phyloP scores from a whole-genome alignment of 2,888 invertebrate genomes.

The Tridacna crocea region DNA sequence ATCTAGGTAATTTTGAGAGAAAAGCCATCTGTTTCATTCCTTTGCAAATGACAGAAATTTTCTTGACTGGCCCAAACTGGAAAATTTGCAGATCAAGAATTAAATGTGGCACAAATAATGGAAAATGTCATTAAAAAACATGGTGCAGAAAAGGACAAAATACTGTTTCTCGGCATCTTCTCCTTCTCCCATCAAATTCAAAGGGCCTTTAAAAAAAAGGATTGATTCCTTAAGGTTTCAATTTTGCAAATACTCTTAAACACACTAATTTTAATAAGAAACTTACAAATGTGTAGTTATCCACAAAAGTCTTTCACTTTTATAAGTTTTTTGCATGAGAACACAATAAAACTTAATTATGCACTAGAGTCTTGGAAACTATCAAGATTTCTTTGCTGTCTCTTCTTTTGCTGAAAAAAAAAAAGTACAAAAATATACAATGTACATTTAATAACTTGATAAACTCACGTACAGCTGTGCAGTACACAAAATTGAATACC shows the following conservation, averaged over 20 bases:
- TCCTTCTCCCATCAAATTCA: not conserved
- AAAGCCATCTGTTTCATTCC: not conserved
- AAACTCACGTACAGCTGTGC: too few species aligned
- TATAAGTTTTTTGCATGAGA: not conserved
- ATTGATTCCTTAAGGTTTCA: too few species aligned
- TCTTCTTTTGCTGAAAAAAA: conserved; percentile 18
- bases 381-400: conserved; percentile 10
- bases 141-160: not conserved
- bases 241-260: too few species aligned
- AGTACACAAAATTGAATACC: too few species aligned
- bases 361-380: conserved; percentile 3
- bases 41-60: not conserved
- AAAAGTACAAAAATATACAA: not conserved
- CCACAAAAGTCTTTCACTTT: too few species aligned
- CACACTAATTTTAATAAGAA: too few species aligned
- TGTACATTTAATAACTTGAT: too few species aligned
- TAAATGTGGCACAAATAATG: too few species aligned
- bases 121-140: not conserved
- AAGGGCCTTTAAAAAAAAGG: too few species aligned
- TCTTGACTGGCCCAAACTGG: not conserved
- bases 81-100: too few species aligned
- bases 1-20: too few species aligned
- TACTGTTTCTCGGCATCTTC: not conserved
- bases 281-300: too few species aligned
- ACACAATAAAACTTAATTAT: conserved; percentile 13